Evolutionary conservation across 1,140 invertebrate genomes (phyloP).

Genomic region (Neocloeon triangulifer): DNA sequence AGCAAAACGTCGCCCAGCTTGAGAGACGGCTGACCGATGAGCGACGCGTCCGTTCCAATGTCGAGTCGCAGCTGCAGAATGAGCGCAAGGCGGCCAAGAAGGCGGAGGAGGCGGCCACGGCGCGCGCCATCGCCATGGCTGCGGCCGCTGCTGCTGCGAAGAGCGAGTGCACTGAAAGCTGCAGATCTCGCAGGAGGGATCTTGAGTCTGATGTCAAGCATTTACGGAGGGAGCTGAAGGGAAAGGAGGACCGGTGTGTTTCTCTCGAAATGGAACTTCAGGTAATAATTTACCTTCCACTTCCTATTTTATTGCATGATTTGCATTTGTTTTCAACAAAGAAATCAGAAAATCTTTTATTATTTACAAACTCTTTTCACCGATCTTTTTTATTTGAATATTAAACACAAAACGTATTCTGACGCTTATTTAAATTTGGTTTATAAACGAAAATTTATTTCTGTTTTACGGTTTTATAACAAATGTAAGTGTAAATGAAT

Average conservation of each 20-base stretch:
- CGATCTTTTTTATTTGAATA: too few species aligned
- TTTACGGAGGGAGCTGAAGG: constrained; percentile 46
- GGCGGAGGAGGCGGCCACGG: constrained; percentile 34
- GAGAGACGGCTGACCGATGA: constrained; percentile 72
- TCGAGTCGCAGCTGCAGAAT: constrained; percentile 52
- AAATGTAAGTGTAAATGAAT: too few species aligned
- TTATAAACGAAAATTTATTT: too few species aligned
- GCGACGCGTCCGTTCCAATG: constrained; percentile 39
- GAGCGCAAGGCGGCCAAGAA: constrained; percentile 48
- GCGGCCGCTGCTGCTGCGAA: constrained; percentile 18
- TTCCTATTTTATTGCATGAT: not conserved
- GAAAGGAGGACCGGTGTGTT: constrained; percentile 41
- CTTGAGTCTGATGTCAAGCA: constrained; percentile 56
- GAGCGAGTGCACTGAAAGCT: constrained; percentile 49
- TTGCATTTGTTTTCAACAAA: not conserved
- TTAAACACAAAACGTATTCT: too few species aligned
- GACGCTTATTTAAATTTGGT: too few species aligned
- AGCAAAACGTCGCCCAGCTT: constrained; percentile 43
- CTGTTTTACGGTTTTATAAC: too few species aligned
- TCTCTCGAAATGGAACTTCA: constrained; percentile 27
- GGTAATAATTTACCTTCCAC: constrained; percentile 13
- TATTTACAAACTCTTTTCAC: not conserved
- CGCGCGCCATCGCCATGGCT: constrained; percentile 17
- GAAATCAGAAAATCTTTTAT: not conserved
- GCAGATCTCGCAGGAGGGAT: constrained; percentile 47